Evolutionary conservation across 1,140 invertebrate species (phyloP).

Genomic region (Heterodera carotae): DNA sequence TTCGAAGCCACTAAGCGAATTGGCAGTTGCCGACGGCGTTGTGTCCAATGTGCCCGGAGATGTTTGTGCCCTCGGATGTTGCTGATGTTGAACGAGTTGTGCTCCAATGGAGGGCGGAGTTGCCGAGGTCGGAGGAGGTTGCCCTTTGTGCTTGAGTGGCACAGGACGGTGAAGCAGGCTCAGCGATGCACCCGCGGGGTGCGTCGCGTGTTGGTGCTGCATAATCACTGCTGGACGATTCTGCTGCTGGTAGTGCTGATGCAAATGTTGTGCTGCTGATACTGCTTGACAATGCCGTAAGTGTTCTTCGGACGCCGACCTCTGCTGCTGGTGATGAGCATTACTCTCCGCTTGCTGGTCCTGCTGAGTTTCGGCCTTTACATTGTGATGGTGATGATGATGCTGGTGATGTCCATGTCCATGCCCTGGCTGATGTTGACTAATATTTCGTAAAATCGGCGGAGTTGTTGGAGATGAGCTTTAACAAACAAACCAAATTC

Average conservation of each 20-base stretch:
- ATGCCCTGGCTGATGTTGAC: not conserved
- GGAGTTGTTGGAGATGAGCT: constrained; percentile 43
- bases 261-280: constrained; percentile 7
- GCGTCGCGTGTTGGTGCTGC: constrained; percentile 10
- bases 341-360: not conserved
- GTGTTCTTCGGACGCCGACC: not conserved
- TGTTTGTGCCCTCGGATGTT: not conserved
- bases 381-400: constrained; percentile 22
- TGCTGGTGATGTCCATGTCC: constrained; percentile 6
- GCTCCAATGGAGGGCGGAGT: not conserved
- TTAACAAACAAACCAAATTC: not conserved
- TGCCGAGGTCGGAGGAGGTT: not conserved
- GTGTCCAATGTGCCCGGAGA: not conserved
- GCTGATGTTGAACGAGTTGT: not conserved
- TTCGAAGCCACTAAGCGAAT: not conserved
- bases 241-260: not conserved
- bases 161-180: constrained; percentile 38
- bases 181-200: not conserved
- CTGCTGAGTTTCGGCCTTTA: constrained; percentile 19
- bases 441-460: constrained; percentile 27
- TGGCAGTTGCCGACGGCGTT: not conserved
- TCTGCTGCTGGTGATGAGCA: no score
- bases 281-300: not conserved
- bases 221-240: constrained; percentile 52
- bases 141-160: constrained; percentile 29